phyloP scores from a whole-genome alignment of 2,113 vertebrate species.

The Gambusia holbrooki region DNA sequence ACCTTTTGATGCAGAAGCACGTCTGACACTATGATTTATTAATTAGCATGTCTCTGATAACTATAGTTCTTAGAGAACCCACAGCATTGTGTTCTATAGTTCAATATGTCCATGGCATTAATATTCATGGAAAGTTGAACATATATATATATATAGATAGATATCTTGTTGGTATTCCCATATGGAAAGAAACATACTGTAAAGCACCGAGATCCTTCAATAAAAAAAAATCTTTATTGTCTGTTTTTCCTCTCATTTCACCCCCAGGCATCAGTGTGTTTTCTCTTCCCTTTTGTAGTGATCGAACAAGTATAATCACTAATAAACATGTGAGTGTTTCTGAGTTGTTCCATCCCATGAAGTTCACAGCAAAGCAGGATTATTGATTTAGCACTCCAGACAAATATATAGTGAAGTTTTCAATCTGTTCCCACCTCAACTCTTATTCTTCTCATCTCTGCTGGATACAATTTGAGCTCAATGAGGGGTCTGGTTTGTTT shows the following conservation, averaged over 20 bases:
- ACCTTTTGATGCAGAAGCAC: conserved; percentile 52
- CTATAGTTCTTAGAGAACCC: conserved; percentile 36
- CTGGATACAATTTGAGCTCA: conserved; percentile 10
- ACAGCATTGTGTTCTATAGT: conserved; percentile 18
- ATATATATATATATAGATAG: conserved; percentile 74
- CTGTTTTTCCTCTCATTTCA: conserved; percentile 53
- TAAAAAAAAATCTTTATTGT: conserved; percentile 36
- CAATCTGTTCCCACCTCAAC: conserved; percentile 43
- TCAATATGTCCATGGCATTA: conserved; percentile 46
- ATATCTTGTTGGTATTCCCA: conserved; percentile 63
- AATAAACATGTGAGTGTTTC: conserved; percentile 64
- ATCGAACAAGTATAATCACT: conserved; percentile 41
- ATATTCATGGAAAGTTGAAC: conserved; percentile 73
- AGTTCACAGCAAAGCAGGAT: conserved; percentile 72
- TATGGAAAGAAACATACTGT: conserved; percentile 32
- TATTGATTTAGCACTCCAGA: conserved; percentile 76
- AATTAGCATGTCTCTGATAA: conserved; percentile 46
- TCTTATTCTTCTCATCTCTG: conserved; percentile 35
- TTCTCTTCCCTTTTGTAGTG: conserved; percentile 41
- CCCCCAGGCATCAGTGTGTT: conserved; percentile 52
- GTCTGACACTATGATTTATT: conserved; percentile 70
- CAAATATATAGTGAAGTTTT: conserved; percentile 68
- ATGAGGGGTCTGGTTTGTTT: conserved; percentile 54
- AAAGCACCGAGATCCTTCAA: conserved; percentile 31
- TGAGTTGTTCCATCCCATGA: conserved; percentile 59